Conservation (phyloP, 2,113 vertebrate species). For the Hemiscyllium ocellatum region DNA sequence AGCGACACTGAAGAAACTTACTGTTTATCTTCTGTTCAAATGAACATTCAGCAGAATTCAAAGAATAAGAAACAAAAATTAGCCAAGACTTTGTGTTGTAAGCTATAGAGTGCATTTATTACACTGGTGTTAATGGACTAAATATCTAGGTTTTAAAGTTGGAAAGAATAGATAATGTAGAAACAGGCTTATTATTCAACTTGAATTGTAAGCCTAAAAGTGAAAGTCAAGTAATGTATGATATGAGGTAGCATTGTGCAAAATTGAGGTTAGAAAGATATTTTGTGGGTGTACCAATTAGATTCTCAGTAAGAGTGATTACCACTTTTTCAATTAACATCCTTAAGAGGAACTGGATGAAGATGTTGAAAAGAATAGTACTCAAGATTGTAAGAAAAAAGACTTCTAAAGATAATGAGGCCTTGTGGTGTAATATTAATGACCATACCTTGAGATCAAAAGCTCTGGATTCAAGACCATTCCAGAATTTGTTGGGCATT, state of each 20-base stretch:
- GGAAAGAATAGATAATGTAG: background rate
- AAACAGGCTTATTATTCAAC: background rate
- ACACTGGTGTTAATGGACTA: background rate
- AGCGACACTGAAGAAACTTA: too few relatives aligned
- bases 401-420: background rate
- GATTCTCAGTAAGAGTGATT: background rate
- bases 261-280: background rate
- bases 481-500: too few relatives aligned
- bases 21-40: background rate
- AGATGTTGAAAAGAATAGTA: background rate
- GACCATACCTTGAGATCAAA: too few relatives aligned
- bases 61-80: background rate
- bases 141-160: background rate
- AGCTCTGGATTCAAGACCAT: too few relatives aligned
- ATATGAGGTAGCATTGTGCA: background rate
- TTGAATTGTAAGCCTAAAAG: background rate
- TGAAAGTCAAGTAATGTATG: background rate
- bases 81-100: background rate
- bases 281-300: background rate
- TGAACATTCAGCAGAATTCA: background rate
- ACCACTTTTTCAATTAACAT: background rate
- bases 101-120: background rate
- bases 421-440: too few relatives aligned
- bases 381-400: background rate
- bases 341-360: background rate